Evolutionary conservation across 2,113 vertebrate species (phyloP).

Genomic region (Lipotes vexillifer): DNA sequence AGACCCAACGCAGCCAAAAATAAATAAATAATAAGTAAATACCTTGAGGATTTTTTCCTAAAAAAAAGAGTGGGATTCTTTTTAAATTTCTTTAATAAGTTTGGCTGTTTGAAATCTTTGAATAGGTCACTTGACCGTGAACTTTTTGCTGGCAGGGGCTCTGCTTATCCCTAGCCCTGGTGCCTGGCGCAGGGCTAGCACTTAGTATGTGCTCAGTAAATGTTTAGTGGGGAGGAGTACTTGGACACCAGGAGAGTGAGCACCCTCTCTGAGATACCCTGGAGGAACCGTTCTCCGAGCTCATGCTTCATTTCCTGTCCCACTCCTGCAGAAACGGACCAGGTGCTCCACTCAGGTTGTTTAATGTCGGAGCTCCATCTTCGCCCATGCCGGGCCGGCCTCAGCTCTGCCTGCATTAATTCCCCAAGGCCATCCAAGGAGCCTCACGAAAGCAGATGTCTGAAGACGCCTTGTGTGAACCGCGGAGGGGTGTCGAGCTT

Average conservation of each 20-base stretch:
- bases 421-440: neutral
- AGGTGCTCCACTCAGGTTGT: neutral
- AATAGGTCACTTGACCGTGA: accelerated
- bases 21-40: too few species aligned
- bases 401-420: neutral
- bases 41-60: too few species aligned
- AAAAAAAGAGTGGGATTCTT: neutral
- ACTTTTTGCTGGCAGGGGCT: neutral
- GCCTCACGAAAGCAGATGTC: neutral
- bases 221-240: accelerated
- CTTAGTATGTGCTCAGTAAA: neutral
- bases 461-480: neutral
- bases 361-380: neutral
- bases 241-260: accelerated
- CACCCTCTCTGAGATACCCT: accelerated
- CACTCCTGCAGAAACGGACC: neutral
- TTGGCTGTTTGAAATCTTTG: neutral
- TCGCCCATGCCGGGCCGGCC: neutral
- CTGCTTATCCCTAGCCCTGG: neutral
- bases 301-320: neutral
- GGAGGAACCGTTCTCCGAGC: neutral
- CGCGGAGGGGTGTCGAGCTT: accelerated
- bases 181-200: neutral
- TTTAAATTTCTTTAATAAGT: neutral
- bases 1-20: too few species aligned